These are phyloP conservation scores for Stegodyphus dumicola DNA, from an alignment of 1,140 invertebrate species.

Conservation along the genomic window DNA sequence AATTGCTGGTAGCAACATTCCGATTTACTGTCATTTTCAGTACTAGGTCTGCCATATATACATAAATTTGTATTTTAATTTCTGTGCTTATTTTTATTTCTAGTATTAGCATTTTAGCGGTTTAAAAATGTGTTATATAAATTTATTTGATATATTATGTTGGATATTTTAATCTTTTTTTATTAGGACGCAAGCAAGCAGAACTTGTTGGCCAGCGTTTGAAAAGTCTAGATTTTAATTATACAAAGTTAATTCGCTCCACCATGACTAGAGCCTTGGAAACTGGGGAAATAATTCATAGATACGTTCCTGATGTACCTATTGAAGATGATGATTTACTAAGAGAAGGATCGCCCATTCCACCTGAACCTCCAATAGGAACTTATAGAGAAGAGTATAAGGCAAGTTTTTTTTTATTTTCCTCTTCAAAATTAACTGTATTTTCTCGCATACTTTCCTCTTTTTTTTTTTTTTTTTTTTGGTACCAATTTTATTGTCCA, in stretches of 20 bases:
- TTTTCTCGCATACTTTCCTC: too few relatives aligned
- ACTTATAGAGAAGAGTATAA: slow-evolving; percentile 85
- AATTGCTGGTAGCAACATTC: too few relatives aligned
- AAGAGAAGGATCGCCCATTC: slow-evolving; percentile 93
- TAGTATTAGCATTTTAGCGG: too few relatives aligned
- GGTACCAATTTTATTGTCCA: too few relatives aligned
- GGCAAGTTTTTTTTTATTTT: slow-evolving; percentile 71
- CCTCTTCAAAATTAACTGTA: background rate
- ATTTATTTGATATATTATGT: slow-evolving; percentile 18
- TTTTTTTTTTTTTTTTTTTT: too few relatives aligned
- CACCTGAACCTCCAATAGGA: slow-evolving; percentile 86
- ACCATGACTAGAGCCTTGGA: slow-evolving; percentile 94
- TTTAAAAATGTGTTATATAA: background rate
- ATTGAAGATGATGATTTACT: slow-evolving; percentile 78
- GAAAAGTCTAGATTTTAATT: slow-evolving; percentile 80
- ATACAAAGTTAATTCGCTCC: slow-evolving; percentile 82
- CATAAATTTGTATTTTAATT: too few relatives aligned
- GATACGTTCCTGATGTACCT: slow-evolving; percentile 73
- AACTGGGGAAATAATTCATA: slow-evolving; percentile 85
- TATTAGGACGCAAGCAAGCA: slow-evolving; percentile 83
- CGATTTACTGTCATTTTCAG: too few relatives aligned
- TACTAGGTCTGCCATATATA: too few relatives aligned
- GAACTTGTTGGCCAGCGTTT: slow-evolving; percentile 78
- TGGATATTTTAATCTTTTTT: background rate
- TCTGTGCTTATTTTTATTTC: too few relatives aligned